A percentile compares a stretch with the other conserved stretches of the same genome.
These are phyloP conservation scores for Uropsilus gracilis DNA, from an alignment of 2,113 vertebrate genomes.

Conservation along the genomic window DNA sequence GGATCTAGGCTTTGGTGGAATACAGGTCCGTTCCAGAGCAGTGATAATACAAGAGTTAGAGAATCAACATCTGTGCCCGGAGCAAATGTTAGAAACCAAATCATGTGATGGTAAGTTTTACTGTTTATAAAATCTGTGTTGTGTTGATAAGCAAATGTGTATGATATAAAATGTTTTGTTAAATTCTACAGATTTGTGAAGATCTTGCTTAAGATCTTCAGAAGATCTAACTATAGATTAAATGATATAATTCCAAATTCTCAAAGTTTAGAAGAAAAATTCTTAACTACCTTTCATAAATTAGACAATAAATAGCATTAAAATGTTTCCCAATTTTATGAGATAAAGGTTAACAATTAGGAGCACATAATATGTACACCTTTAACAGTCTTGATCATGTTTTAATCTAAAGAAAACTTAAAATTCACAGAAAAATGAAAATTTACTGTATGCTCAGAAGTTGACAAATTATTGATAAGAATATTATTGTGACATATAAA, in stretches of 20 bases:
- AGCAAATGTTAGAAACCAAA: constrained; percentile 94
- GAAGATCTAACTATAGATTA: too few relatives aligned
- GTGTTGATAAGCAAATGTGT: neutral
- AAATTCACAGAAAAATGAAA: neutral
- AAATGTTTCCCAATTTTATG: neutral
- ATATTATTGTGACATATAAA: neutral
- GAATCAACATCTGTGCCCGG: constrained; percentile 95
- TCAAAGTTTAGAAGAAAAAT: constrained; percentile 17
- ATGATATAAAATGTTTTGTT: neutral
- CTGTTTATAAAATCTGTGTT: neutral
- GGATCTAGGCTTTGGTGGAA: constrained; percentile 92
- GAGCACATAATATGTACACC: neutral
- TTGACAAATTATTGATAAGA: neutral
- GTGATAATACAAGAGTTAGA: constrained; percentile 95
- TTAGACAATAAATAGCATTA: neutral
- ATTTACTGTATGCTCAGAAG: neutral
- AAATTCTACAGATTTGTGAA: neutral
- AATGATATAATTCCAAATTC: neutral
- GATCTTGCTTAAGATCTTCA: neutral
- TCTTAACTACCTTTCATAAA: neutral
- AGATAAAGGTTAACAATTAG: neutral
- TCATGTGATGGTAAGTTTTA: constrained; percentile 90
- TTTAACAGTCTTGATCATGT: neutral
- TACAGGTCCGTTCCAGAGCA: constrained; percentile 94
- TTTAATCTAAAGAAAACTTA: neutral